Conservation (phyloP, 37 sponge, comb jelly and placozoan species). For the Beroe forskalii region DNA sequence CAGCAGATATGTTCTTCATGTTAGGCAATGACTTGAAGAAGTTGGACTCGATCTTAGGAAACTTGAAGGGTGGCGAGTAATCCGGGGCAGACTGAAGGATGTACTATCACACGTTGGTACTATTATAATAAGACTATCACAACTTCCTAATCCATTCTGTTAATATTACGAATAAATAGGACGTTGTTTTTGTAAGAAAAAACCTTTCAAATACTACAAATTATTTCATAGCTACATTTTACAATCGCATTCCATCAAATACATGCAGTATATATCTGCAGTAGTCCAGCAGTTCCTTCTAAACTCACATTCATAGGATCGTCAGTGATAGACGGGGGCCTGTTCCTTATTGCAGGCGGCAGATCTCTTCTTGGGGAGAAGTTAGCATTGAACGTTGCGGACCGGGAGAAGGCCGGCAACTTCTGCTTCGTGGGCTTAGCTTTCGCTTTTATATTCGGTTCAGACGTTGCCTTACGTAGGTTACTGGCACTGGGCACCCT, state of each 20-base stretch:
- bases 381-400: not conserved
- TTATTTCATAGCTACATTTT: no score
- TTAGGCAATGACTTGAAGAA: conserved; percentile 42
- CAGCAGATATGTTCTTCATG: conserved; percentile 20
- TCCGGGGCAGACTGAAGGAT: not conserved
- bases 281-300: no score
- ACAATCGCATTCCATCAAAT: no score
- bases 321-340: not conserved
- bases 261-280: no score
- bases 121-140: no score
- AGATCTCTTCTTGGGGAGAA: conserved; percentile 16
- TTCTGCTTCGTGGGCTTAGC: not conserved
- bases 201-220: no score
- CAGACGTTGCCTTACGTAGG: not conserved
- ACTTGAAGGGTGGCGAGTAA: conserved; percentile 46
- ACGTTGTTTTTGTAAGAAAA: no score
- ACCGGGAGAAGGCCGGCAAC: not conserved
- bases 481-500: conserved; percentile 4
- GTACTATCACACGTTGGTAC: no score
- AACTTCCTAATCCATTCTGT: no score
- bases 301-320: no score
- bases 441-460: conserved; percentile 40
- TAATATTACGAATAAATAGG: no score
- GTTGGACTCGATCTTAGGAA: conserved; percentile 35
- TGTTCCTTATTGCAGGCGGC: not conserved